Evolutionary conservation across 2,113 vertebrate genomes (phyloP).

Genomic region (Neomonachus schauinslandi): DNA sequence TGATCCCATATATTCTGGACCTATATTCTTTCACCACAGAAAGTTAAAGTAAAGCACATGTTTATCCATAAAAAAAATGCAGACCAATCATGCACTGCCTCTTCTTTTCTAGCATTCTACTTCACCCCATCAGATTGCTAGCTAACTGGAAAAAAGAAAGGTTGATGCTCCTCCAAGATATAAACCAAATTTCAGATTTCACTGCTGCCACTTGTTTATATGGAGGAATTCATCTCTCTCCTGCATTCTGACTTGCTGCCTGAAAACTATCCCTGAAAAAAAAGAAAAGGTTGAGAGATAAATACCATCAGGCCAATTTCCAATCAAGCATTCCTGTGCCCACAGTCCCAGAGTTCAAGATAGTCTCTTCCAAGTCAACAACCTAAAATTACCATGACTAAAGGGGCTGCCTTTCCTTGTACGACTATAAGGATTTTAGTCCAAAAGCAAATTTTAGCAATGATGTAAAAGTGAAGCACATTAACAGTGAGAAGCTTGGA

Average conservation of each 20-base stretch:
- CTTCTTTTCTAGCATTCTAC: neutral
- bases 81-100: neutral
- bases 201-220: neutral
- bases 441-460: neutral
- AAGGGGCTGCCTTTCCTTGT: neutral
- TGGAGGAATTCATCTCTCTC: neutral
- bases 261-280: neutral
- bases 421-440: neutral
- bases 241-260: neutral
- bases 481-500: neutral
- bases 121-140: neutral
- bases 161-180: neutral
- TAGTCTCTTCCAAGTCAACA: neutral
- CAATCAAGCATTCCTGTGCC: neutral
- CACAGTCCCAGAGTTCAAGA: neutral
- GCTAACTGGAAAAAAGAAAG: neutral
- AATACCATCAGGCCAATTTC: neutral
- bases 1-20: neutral
- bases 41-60: constrained; percentile 55
- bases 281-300: neutral
- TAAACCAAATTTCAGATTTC: constrained; percentile 47
- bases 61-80: constrained; percentile 20
- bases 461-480: neutral
- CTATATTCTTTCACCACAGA: neutral
- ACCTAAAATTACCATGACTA: neutral